Conservation (phyloP, 2,113 vertebrate genomes). For the Scatophagus argus region DNA sequence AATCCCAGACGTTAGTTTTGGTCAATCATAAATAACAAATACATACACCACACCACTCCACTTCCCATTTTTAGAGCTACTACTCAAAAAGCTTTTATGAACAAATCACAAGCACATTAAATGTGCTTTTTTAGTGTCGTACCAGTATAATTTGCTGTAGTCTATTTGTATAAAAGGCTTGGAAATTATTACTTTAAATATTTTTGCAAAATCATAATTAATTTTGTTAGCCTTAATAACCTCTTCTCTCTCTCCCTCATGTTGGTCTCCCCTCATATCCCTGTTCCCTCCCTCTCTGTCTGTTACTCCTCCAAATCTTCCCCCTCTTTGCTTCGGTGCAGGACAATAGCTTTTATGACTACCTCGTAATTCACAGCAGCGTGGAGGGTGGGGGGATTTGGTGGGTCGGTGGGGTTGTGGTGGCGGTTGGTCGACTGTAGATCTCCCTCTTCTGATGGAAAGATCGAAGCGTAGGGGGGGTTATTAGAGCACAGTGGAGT, state of each 20-base stretch:
- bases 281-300: not conserved
- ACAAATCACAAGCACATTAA: not conserved
- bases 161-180: not conserved
- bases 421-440: conserved; percentile 4
- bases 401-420: not conserved
- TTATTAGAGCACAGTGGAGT: not conserved
- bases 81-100: not conserved
- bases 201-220: not conserved
- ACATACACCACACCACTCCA: not conserved
- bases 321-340: not conserved
- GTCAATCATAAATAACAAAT: not conserved
- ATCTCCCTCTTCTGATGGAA: conserved; percentile 51
- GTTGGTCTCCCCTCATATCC: not conserved
- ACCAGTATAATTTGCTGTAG: not conserved
- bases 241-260: not conserved
- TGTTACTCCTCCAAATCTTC: not conserved
- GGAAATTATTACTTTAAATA: conserved; percentile 11
- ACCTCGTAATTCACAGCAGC: conserved; percentile 53
- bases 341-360: conserved; percentile 61
- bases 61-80: not conserved
- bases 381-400: conserved; percentile 4
- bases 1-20: not conserved
- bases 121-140: not conserved
- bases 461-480: conserved; percentile 38
- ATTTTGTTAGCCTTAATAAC: not conserved